These are phyloP conservation scores for Cyanoramphus novaezelandiae DNA, from an alignment of 2,113 vertebrate species.

Conservation along the genomic window DNA sequence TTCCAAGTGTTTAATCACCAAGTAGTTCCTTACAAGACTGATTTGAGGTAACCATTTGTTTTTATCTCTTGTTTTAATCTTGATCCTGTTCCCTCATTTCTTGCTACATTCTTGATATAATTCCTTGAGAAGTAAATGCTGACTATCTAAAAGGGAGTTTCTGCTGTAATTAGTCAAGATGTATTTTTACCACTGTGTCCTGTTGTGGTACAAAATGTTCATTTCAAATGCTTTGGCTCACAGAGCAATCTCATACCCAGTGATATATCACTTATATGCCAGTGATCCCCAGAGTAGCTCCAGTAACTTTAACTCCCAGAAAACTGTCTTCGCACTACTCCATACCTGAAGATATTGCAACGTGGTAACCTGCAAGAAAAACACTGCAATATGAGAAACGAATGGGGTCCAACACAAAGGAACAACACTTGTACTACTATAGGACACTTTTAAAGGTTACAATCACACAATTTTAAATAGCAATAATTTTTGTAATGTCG, in stretches of 20 bases:
- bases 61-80: not conserved
- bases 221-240: slow-evolving; percentile 68
- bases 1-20: not conserved
- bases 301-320: slow-evolving; percentile 55
- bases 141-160: not conserved
- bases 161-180: not conserved
- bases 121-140: not conserved
- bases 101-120: not conserved
- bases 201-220: slow-evolving; percentile 73
- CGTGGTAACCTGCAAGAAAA: slow-evolving; percentile 30
- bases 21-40: not conserved
- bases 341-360: slow-evolving; percentile 19
- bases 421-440: not conserved
- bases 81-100: not conserved
- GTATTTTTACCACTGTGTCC: slow-evolving; percentile 51
- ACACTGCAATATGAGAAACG: not conserved
- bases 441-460: not conserved
- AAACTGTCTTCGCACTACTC: not conserved
- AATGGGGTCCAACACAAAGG: not conserved
- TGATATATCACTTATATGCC: not conserved
- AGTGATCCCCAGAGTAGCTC: slow-evolving; percentile 65
- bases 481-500: not conserved
- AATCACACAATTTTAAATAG: not conserved
- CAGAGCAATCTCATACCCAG: slow-evolving; percentile 62
- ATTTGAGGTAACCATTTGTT: not conserved